phyloP scores from a whole-genome alignment of 2,888 invertebrate species.

The Thymelicus sylvestris region DNA sequence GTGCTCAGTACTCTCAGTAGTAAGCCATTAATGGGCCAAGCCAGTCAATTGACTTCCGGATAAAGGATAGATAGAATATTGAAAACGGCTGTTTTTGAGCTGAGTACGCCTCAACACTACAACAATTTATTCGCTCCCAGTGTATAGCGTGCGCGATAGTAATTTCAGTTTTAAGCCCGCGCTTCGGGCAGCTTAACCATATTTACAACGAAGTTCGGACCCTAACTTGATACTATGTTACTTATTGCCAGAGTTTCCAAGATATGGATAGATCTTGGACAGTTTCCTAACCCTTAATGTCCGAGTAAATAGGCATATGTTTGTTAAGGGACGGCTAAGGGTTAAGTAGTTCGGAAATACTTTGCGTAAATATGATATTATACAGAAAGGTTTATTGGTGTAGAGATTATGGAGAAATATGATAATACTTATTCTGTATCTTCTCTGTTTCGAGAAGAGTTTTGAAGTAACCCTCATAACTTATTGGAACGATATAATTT shows the following conservation, averaged over 20 bases:
- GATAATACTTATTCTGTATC: no score
- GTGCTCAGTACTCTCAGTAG: no score
- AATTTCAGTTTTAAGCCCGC: conserved; percentile 52
- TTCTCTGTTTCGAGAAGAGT: no score
- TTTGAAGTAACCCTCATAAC: no score
- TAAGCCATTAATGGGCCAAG: no score
- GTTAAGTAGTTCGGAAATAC: conserved; percentile 11
- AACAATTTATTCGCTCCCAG: conserved; percentile 26
- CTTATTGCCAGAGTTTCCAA: conserved; percentile 32
- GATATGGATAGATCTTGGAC: conserved; percentile 32
- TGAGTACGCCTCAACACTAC: background rate
- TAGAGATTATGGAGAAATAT: background rate
- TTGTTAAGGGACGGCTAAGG: conserved; percentile 22
- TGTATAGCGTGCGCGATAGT: conserved; percentile 42
- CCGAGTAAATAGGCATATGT: conserved; percentile 23
- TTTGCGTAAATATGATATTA: conserved; percentile 14
- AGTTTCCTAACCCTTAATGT: conserved; percentile 20
- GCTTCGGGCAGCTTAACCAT: conserved; percentile 48
- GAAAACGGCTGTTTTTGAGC: background rate
- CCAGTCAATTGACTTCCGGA: no score
- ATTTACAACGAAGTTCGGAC: conserved; percentile 50
- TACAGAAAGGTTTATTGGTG: background rate
- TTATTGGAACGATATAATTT: no score
- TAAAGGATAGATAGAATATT: no score
- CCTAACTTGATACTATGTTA: conserved; percentile 26